Base-by-base conservation (phyloP, 2,888 invertebrate species). In the Drosophila phalerata region DNA sequence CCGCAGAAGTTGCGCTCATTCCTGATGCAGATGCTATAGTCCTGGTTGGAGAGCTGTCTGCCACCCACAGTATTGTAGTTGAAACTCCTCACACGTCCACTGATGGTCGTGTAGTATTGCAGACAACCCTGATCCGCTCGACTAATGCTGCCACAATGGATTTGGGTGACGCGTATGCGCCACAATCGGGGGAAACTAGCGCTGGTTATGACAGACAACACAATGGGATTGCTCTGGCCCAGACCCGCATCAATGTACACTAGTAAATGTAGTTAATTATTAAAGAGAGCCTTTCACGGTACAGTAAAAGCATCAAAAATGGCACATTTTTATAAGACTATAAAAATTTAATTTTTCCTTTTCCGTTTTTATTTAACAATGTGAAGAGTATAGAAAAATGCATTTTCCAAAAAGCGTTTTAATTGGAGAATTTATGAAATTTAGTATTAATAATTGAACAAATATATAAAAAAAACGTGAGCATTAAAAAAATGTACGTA, bases 1-100 rank as follows among this genome's bases (percentile, higher is more conserved):
- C 97, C 96, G 81, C 97, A 98, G 90, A 97, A 97, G 91, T 97
- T 97, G 69, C 96, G 94, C 91, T 97, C 97, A 90, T 95, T 96
- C 32, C 97, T 93, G 42, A 97, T 94, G 91, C 97, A 98, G 73
- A 97, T 95, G 74, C 97, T 96, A 91, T 98, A 98, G 91, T 97
- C 97, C 91, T 97, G 97, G 92, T 97, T 97, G 62, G 97, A 97
- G 17, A 97, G 94, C 88, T 97, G 97, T 2, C 96, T 93, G 0
- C 97, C 97, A 0, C 94, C 94, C 0, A 93, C 93, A 0, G 96
- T 94, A 78, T 97, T 96, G 90, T 96, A 98, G 93, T 98, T 98
- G 92, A 96, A 98, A 4, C 97, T 97, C 42, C 94, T 94, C 13
- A 97, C 94, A 65, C 96, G 95, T 0, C 97, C 97, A 15, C 96